A percentile compares a stretch with the other conserved stretches of the same genome.
Evolutionary conservation across 1,140 invertebrate genomes (phyloP).

Genomic region (Orchestia grillus): DNA sequence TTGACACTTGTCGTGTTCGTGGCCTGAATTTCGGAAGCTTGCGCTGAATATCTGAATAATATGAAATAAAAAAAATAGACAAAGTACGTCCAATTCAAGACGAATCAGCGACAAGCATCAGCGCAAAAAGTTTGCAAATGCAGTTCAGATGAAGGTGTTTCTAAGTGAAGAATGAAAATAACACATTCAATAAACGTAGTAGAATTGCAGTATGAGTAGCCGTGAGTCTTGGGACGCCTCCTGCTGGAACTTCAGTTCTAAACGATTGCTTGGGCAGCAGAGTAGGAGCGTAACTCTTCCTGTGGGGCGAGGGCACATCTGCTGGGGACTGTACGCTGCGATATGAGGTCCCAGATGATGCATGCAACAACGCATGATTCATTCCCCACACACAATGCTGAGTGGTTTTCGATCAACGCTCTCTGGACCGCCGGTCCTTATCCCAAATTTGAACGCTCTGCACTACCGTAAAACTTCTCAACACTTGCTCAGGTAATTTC

Average conservation of each 20-base stretch:
- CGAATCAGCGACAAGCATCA: too few species aligned
- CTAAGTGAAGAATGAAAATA: too few species aligned
- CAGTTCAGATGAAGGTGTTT: too few species aligned
- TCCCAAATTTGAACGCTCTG: not conserved
- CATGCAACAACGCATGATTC: not conserved
- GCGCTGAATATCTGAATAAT: too few species aligned
- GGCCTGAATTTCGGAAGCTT: not conserved
- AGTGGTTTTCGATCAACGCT: not conserved
- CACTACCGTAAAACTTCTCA: not conserved
- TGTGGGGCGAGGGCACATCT: not conserved
- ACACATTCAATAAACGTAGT: too few species aligned
- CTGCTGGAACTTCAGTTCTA: not conserved
- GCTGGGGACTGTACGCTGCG: not conserved
- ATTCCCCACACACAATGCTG: not conserved
- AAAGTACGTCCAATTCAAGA: too few species aligned
- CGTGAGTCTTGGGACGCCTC: not conserved
- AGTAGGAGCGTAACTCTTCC: not conserved
- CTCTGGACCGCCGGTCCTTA: not conserved
- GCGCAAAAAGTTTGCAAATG: too few species aligned
- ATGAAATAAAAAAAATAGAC: too few species aligned
- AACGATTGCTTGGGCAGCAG: not conserved
- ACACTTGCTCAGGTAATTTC: not conserved
- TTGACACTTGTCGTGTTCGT: not conserved
- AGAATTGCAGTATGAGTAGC: too few species aligned
- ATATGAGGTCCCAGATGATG: not conserved